A percentile compares a stretch with the other conserved stretches of the same genome.
These are phyloP conservation scores for Drosophila paulistorum DNA, from an alignment of 1,140 invertebrate genomes.

Conservation along the genomic window DNA sequence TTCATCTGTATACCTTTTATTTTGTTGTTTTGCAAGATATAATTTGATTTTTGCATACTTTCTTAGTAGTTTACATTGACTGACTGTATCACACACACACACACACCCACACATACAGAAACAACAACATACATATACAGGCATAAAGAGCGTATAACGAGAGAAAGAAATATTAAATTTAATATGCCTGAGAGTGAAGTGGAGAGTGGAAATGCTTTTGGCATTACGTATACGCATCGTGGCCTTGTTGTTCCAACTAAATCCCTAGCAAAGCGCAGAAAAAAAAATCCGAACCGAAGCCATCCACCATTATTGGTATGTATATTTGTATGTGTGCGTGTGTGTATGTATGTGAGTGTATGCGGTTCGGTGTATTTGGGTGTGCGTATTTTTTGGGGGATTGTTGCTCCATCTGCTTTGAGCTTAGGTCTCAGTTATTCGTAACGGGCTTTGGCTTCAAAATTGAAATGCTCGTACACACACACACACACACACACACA, in stretches of 20 bases:
- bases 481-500: slow-evolving; percentile 11
- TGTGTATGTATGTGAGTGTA: neutral
- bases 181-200: slow-evolving; percentile 24
- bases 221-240: slow-evolving; percentile 46
- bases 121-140: neutral
- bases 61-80: slow-evolving; percentile 22
- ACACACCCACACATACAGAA: too few species aligned
- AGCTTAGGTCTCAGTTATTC: slow-evolving; percentile 25
- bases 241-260: slow-evolving; percentile 17
- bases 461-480: slow-evolving; percentile 56
- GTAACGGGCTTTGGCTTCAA: slow-evolving; percentile 50
- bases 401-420: slow-evolving; percentile 40
- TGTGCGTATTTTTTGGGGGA: slow-evolving; percentile 30
- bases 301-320: neutral
- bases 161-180: slow-evolving; percentile 42
- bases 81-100: too few species aligned
- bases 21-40: slow-evolving; percentile 46
- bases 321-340: neutral
- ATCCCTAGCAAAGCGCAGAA: slow-evolving; percentile 22
- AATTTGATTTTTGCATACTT: slow-evolving; percentile 58
- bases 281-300: neutral
- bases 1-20: slow-evolving; percentile 25
- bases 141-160: neutral
- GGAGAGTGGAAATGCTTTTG: slow-evolving; percentile 18
- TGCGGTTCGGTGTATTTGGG: slow-evolving; percentile 2